phyloP scores from a whole-genome alignment of 2,797 vertebrate species.

The Lutra lutra region DNA sequence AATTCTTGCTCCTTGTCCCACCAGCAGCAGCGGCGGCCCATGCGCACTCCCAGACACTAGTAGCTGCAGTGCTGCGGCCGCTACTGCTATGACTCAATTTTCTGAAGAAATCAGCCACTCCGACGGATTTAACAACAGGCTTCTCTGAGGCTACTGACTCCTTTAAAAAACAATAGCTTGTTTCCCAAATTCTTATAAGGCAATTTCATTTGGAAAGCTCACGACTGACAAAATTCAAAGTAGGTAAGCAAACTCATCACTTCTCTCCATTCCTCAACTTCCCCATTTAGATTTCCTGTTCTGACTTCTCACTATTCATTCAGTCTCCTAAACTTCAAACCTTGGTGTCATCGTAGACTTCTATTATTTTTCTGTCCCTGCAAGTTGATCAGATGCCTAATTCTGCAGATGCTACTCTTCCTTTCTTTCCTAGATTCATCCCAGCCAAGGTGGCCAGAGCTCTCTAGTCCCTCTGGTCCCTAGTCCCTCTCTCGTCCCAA shows the following conservation, averaged over 20 bases:
- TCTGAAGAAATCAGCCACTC: background rate
- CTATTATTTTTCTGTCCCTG: background rate
- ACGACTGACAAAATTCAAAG: background rate
- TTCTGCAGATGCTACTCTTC: background rate
- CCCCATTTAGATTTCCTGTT: background rate
- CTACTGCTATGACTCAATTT: background rate
- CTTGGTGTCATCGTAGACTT: background rate
- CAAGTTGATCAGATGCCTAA: background rate
- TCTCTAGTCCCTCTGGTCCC: background rate
- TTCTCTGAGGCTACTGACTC: background rate
- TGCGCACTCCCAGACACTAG: no score
- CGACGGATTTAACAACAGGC: background rate
- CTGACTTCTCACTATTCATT: background rate
- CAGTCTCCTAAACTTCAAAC: background rate
- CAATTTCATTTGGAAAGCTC: constrained; percentile 18
- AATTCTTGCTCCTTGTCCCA: background rate
- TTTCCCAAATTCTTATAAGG: constrained; percentile 38
- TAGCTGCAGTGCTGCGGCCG: rapidly evolving
- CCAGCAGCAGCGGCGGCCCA: rapidly evolving
- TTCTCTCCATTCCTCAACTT: background rate
- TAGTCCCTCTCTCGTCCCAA: background rate
- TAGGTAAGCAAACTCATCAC: constrained; percentile 1
- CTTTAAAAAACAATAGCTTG: background rate
- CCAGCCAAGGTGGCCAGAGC: background rate
- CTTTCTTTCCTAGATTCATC: background rate